Conservation (phyloP, 2,797 vertebrate species). For the Pipistrellus pygmaeus region DNA sequence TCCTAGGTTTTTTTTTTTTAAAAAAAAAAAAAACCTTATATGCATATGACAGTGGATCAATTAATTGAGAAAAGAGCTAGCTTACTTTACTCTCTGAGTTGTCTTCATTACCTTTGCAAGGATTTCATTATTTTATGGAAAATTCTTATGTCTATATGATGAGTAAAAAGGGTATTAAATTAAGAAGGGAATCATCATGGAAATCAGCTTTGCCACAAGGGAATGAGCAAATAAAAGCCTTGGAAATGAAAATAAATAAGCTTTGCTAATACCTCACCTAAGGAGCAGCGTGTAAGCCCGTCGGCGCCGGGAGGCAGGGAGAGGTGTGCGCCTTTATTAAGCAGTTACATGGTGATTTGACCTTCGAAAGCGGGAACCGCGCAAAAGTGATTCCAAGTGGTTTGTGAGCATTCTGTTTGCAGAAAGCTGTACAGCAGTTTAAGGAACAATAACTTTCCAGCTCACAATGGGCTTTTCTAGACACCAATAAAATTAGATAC, state of each 20-base stretch:
- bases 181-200: slow-evolving; percentile 98
- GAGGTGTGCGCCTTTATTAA: slow-evolving; percentile 92
- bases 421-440: slow-evolving; percentile 79
- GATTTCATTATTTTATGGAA: slow-evolving; percentile 96
- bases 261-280: slow-evolving; percentile 98
- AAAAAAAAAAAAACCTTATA: slow-evolving; percentile 93
- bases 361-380: slow-evolving; percentile 94
- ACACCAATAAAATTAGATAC: slow-evolving; percentile 88
- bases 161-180: slow-evolving; percentile 99
- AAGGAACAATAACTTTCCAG: slow-evolving; percentile 80
- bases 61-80: slow-evolving; percentile 95
- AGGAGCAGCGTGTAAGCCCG: slow-evolving; percentile 92
- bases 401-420: slow-evolving; percentile 87
- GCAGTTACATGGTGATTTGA: slow-evolving; percentile 93
- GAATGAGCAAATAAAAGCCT: slow-evolving; percentile 96
- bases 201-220: slow-evolving; percentile 98
- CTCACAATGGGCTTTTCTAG: slow-evolving; percentile 84
- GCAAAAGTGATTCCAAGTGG: slow-evolving; percentile 86
- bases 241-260: slow-evolving; percentile 99
- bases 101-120: slow-evolving; percentile 94
- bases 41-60: slow-evolving; percentile 97
- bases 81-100: slow-evolving; percentile 95
- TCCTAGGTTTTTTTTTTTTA: slow-evolving; percentile 88
- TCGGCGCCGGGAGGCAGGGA: slow-evolving; percentile 90
- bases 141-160: slow-evolving; percentile 97